Base-by-base conservation (phyloP, 1,140 invertebrate species). In the Papilio glaucus region DNA sequence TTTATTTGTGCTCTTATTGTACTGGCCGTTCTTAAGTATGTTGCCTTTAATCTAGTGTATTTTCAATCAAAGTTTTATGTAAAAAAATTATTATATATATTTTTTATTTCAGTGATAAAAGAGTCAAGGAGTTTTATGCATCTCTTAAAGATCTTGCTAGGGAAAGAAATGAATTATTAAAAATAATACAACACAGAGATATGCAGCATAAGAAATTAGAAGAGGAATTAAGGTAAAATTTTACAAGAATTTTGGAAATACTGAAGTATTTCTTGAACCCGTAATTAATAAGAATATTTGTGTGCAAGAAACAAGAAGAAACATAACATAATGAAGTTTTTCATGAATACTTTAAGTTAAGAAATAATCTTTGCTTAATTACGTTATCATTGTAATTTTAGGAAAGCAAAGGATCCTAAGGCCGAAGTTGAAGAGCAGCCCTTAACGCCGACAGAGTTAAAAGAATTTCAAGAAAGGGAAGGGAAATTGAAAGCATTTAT, bases 391-490 rank as follows among this genome's bases (percentile, higher is more conserved):
- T n/a, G n/a, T n/a, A n/a, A n/a, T n/a, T n/a, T n/a, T 57, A 91
- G 89, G 61, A n/a, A 61, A 71, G 76, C 75, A 1, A 75, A 86
- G 76, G 85, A 90, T 63, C 85, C 88, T n/a, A 74, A 76, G 24
- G 73, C 69, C 41, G 80, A 83, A 60, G 42, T 86, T 26, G 84
- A 93, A 72, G 87, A 90, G 13, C 78, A 87, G 70, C 83, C 92
- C 39, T 74, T 93, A 7, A 82, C 86, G 68, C 79, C 88, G 74
- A 81, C 77, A 29, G 90, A 91, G 72, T 80, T 89, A 68, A 89
- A 92, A 41, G 94, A 95, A 75, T 94, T 96, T 65, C 94, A 95
- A 33, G 93, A 95, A 12, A 94, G 95, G 72, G 94, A 94, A 77
- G 93, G 94, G 76, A 94, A 94, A 62, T 84, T 96, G 18, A 94